phyloP scores from a whole-genome alignment of 2,113 vertebrate species.

The Pseudopodoces humilis region DNA sequence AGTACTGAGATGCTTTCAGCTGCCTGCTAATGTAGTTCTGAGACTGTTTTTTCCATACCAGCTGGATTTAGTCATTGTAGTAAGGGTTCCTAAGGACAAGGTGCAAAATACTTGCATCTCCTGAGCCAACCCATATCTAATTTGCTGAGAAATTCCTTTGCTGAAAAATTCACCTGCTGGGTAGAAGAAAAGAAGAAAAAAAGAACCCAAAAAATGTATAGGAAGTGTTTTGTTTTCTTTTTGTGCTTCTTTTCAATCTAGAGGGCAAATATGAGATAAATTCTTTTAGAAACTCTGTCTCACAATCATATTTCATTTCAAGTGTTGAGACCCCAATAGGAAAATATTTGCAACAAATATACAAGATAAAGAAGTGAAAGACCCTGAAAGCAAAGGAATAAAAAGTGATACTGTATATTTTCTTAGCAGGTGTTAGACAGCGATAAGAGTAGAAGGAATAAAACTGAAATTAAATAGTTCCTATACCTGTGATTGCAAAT shows the following conservation, averaged over 20 bases:
- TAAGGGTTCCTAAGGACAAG: background rate
- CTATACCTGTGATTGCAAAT: background rate
- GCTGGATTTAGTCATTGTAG: background rate
- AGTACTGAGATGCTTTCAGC: background rate
- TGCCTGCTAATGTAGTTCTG: background rate
- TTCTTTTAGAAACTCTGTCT: background rate
- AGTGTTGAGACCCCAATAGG: background rate
- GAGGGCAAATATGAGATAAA: background rate
- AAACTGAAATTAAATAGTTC: background rate
- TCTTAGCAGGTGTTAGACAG: constrained; percentile 23
- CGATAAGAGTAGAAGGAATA: constrained; percentile 17
- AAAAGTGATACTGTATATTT: background rate
- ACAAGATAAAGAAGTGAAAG: constrained; percentile 3
- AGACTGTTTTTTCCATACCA: background rate
- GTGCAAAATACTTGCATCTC: background rate
- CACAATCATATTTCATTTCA: background rate
- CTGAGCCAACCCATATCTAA: background rate
- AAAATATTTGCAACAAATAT: constrained; percentile 7
- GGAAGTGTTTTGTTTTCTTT: background rate
- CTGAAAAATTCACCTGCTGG: background rate
- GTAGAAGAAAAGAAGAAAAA: background rate
- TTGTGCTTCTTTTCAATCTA: background rate
- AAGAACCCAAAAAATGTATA: background rate
- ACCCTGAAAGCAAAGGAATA: background rate
- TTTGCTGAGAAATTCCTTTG: background rate